Percentiles rank a stretch among this genome's conserved stretches.
These are phyloP conservation scores for Dasysyrphus tricinctus DNA, from an alignment of 2,888 invertebrate species.

Conservation along the genomic window DNA sequence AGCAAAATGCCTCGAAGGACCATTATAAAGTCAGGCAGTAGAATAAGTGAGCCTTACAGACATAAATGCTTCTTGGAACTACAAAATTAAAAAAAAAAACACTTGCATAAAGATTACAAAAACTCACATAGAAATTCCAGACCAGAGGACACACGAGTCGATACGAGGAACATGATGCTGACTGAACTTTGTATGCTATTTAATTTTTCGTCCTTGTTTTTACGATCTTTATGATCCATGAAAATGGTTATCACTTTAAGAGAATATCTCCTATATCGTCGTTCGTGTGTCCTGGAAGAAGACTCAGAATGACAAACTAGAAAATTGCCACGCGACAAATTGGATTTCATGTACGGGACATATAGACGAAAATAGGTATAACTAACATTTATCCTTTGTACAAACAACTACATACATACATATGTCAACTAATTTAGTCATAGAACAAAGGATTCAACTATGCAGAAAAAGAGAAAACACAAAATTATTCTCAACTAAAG, in stretches of 20 bases:
- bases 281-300: constrained; percentile 4
- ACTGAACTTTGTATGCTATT: constrained; percentile 48
- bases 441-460: constrained; percentile 53
- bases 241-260: constrained; percentile 71
- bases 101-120: constrained; percentile 39
- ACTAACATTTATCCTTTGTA: constrained; percentile 4
- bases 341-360: constrained; percentile 62
- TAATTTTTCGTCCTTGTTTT: constrained; percentile 70
- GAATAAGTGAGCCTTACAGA: constrained; percentile 33
- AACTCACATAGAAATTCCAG: constrained; percentile 10
- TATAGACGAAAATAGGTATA: constrained; percentile 20
- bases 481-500: constrained; percentile 38
- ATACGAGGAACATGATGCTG: constrained; percentile 24
- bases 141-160: not conserved
- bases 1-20: constrained; percentile 42
- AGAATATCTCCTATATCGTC: not conserved
- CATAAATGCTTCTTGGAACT: constrained; percentile 34
- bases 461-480: not conserved
- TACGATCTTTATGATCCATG: constrained; percentile 74
- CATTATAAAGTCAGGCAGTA: constrained; percentile 27
- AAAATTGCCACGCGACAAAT: constrained; percentile 75
- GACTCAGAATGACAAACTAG: constrained; percentile 48
- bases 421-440: constrained; percentile 66
- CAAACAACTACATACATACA: not conserved
- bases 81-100: constrained; percentile 27